These are phyloP conservation scores for Odontomyia ornata DNA, from an alignment of 2,888 invertebrate genomes.

Conservation along the genomic window DNA sequence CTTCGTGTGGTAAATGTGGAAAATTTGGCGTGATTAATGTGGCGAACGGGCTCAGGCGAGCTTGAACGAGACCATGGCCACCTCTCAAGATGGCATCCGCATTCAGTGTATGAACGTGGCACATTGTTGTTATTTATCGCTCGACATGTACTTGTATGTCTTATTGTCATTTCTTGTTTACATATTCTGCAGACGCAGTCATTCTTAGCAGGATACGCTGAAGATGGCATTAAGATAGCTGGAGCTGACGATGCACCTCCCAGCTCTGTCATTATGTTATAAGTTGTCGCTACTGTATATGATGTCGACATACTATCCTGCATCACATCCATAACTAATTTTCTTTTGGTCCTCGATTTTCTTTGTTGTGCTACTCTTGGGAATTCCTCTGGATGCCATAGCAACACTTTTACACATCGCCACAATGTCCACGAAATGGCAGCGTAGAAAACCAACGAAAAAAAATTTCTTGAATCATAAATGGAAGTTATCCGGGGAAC, in stretches of 20 bases:
- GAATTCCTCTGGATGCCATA: conserved; percentile 47
- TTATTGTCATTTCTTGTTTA: conserved; percentile 72
- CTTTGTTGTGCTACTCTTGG: conserved; percentile 53
- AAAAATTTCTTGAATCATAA: conserved; percentile 81
- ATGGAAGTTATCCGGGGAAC: conserved; percentile 84
- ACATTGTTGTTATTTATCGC: conserved; percentile 70
- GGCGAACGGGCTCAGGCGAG: conserved; percentile 50
- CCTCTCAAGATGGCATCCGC: conserved; percentile 51
- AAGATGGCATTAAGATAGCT: conserved; percentile 16
- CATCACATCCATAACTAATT: conserved; percentile 51
- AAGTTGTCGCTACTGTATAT: not conserved
- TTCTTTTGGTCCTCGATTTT: conserved; percentile 61
- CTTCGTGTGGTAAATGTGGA: not conserved
- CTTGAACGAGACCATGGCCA: conserved; percentile 53
- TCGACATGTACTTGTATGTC: conserved; percentile 76
- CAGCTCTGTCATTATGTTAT: not conserved
- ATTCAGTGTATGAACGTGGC: conserved; percentile 51
- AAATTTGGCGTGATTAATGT: conserved; percentile 12
- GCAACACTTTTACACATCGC: conserved; percentile 54
- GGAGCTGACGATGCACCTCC: conserved; percentile 13
- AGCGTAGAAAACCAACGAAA: conserved; percentile 79
- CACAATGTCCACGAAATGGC: conserved; percentile 59
- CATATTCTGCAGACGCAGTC: conserved; percentile 72
- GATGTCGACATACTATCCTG: not conserved
- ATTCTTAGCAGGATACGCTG: conserved; percentile 40